A percentile compares a stretch with the other conserved stretches of the same genome.
Evolutionary conservation across 2,113 vertebrate genomes (phyloP).

Genomic region (Hemiprocne comata): DNA sequence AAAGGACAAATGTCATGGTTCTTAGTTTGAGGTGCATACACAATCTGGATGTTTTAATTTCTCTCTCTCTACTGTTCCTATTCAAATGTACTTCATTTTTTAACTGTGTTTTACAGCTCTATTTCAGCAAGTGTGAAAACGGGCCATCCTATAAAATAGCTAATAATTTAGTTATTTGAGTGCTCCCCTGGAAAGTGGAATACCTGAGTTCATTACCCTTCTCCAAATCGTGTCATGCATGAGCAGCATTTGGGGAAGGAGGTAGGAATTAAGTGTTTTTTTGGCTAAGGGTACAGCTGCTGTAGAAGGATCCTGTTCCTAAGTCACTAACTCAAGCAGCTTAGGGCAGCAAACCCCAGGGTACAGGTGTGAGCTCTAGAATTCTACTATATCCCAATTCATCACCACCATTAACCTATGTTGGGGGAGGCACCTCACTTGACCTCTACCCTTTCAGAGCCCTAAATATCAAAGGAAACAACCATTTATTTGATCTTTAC

Average conservation of each 20-base stretch:
- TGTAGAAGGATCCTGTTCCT: neutral
- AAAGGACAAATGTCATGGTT: neutral
- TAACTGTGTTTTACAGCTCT: neutral
- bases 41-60: neutral
- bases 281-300: neutral
- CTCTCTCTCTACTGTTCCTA: neutral
- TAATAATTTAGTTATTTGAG: neutral
- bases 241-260: neutral
- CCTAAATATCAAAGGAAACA: constrained; percentile 56
- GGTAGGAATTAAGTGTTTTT: neutral
- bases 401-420: neutral
- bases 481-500: constrained; percentile 54
- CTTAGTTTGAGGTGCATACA: neutral
- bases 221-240: neutral
- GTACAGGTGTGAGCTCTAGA: neutral
- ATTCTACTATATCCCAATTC: neutral
- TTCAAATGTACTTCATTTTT: neutral
- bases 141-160: neutral
- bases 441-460: constrained; percentile 40
- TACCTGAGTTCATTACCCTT: neutral
- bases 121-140: neutral
- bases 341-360: neutral
- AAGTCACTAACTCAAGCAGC: neutral
- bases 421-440: neutral
- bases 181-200: neutral